Evolutionary conservation across 2,888 invertebrate genomes (phyloP).

Genomic region (Lottia gigantea): DNA sequence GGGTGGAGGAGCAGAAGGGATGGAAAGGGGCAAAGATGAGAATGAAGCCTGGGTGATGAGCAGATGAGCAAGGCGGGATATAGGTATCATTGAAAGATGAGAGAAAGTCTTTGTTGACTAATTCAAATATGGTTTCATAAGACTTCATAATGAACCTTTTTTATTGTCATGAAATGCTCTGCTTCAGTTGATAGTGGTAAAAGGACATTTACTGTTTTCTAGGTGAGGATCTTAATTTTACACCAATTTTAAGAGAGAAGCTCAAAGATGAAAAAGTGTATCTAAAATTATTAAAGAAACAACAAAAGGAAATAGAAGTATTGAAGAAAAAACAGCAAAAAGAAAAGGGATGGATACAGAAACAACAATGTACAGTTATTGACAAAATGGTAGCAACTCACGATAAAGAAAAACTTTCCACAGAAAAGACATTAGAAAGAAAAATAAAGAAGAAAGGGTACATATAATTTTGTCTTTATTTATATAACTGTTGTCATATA

Average conservation of each 20-base stretch:
- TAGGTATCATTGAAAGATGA: too few species aligned
- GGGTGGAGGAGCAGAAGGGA: too few species aligned
- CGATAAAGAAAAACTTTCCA: conserved; percentile 63
- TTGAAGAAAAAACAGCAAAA: conserved; percentile 93
- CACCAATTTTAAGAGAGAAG: conserved; percentile 62
- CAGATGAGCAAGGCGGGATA: too few species aligned
- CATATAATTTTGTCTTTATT: conserved; percentile 12
- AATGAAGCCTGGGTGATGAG: too few species aligned
- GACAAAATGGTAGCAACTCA: conserved; percentile 84
- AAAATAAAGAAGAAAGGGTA: conserved; percentile 80
- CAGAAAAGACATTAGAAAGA: conserved; percentile 70
- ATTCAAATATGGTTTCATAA: too few species aligned
- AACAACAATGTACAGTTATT: conserved; percentile 82
- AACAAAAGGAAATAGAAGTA: conserved; percentile 91
- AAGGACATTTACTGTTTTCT: conserved; percentile 1
- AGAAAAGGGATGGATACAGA: conserved; percentile 90
- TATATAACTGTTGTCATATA: too few species aligned
- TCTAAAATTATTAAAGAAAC: conserved; percentile 88
- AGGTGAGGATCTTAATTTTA: conserved; percentile 59
- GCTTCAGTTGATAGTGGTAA: too few species aligned
- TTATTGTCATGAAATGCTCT: too few species aligned
- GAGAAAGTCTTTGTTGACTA: too few species aligned
- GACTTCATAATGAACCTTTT: too few species aligned
- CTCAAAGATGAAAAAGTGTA: conserved; percentile 63
- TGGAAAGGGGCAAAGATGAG: too few species aligned